Percentiles rank a stretch among this genome's conserved stretches.
Conservation (phyloP, 53 echinoderm and acorn worm genomes). For the Luidia sarsii region DNA sequence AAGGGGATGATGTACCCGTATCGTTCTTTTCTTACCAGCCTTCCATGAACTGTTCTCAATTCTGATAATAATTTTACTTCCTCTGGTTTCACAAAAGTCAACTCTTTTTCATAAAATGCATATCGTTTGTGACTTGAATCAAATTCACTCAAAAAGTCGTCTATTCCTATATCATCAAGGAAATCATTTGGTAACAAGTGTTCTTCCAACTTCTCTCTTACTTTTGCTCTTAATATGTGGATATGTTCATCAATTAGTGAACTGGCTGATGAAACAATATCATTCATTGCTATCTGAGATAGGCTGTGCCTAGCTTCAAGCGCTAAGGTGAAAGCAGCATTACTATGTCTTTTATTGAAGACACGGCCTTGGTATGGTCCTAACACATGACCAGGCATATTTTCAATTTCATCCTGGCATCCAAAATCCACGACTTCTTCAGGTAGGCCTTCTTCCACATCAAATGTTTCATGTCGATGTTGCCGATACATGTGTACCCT, state of each 20-base stretch:
- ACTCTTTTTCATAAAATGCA: conserved; percentile 31
- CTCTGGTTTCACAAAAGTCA: conserved; percentile 41
- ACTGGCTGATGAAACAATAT: conserved; percentile 34
- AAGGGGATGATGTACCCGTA: conserved; percentile 59
- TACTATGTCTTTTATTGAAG: background rate
- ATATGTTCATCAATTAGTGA: conserved; percentile 44
- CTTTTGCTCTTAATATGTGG: background rate
- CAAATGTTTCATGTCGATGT: too few species aligned
- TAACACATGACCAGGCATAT: background rate
- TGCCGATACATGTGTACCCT: conserved; percentile 51
- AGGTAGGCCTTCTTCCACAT: background rate
- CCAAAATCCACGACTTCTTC: background rate
- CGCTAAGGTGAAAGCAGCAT: conserved; percentile 48
- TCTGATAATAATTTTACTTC: conserved; percentile 34
- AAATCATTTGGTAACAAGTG: conserved; percentile 7
- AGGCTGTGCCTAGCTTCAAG: conserved; percentile 39
- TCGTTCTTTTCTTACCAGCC: conserved; percentile 30
- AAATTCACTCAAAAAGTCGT: conserved; percentile 21
- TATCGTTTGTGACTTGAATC: conserved; percentile 33
- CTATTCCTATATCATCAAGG: conserved; percentile 6
- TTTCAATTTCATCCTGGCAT: background rate
- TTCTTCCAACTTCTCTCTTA: conserved; percentile 9
- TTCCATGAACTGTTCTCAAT: conserved; percentile 37
- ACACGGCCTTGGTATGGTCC: background rate
- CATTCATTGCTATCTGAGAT: conserved; percentile 30